A percentile compares a stretch with the other conserved stretches of the same genome.
phyloP scores from a whole-genome alignment of 2,888 invertebrate species.

The Agonopterix subpropinquella region DNA sequence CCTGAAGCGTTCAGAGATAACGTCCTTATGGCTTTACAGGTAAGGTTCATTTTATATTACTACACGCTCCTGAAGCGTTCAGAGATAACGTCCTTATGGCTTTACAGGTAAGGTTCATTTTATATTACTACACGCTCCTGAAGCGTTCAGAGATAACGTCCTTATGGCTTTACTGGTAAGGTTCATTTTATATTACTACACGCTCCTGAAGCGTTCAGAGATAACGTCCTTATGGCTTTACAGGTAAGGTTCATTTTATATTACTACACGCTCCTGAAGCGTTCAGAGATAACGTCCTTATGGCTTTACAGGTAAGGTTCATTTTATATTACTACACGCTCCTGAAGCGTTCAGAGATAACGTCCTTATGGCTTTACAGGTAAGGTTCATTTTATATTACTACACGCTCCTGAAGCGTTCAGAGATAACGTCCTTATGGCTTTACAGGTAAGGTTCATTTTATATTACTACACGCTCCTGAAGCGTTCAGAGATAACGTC shows the following conservation, averaged over 20 bases:
- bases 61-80: slow-evolving; percentile 7
- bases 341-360: slow-evolving; percentile 4
- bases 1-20: slow-evolving; percentile 4
- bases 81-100: slow-evolving; percentile 15
- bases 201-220: slow-evolving; percentile 1
- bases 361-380: slow-evolving; percentile 23
- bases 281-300: slow-evolving; percentile 9
- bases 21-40: slow-evolving; percentile 23
- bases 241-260: slow-evolving; percentile 15
- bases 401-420: slow-evolving; percentile 7
- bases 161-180: slow-evolving; percentile 24
- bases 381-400: slow-evolving; percentile 9
- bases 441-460: slow-evolving; percentile 18
- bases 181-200: slow-evolving; percentile 9
- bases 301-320: slow-evolving; percentile 22
- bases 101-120: slow-evolving; percentile 19
- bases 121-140: slow-evolving; percentile 10
- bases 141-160: slow-evolving; percentile 6
- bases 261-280: slow-evolving; percentile 10
- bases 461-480: slow-evolving; percentile 10
- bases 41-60: slow-evolving; percentile 10
- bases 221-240: slow-evolving; percentile 18
- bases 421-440: slow-evolving; percentile 15
- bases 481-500: slow-evolving; percentile 6
- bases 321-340: slow-evolving; percentile 8